phyloP scores from a whole-genome alignment of 2,888 invertebrate genomes.

The Sminthurides aquaticus region DNA sequence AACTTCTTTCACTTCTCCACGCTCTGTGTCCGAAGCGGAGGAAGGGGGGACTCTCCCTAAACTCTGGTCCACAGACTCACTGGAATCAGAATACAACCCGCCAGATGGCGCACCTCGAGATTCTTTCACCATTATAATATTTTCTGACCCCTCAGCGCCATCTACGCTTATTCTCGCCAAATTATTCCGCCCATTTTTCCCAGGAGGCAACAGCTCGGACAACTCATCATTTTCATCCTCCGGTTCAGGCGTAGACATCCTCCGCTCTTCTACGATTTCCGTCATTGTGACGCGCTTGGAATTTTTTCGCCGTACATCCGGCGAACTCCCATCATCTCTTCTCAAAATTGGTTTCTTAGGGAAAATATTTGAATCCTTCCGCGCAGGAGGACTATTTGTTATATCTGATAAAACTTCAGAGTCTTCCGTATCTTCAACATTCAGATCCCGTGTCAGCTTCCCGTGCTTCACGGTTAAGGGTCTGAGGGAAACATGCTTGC shows the following conservation, averaged over 20 bases:
- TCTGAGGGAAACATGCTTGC: not conserved
- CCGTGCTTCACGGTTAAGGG: not conserved
- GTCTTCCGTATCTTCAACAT: not conserved
- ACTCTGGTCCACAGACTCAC: not conserved
- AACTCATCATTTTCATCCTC: conserved; percentile 12
- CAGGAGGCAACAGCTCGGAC: not conserved
- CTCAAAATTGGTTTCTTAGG: not conserved
- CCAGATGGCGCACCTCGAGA: not conserved
- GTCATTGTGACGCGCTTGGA: conserved; percentile 15
- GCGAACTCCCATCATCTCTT: not conserved
- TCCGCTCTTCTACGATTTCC: conserved; percentile 18
- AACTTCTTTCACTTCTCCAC: not conserved
- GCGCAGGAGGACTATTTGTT: not conserved
- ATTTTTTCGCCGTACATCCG: not conserved
- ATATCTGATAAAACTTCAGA: not conserved
- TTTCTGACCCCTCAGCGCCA: not conserved
- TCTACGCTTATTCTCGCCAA: not conserved
- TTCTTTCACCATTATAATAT: not conserved
- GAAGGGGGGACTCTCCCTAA: not conserved
- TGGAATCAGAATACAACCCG: not conserved
- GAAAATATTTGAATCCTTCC: not conserved
- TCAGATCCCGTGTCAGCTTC: not conserved
- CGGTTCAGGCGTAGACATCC: conserved; percentile 2
- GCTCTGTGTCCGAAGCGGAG: not conserved
- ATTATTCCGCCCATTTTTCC: not conserved